Percentiles rank a stretch among this genome's conserved stretches.
These are phyloP conservation scores for Drosophila lacteicornis DNA, from an alignment of 1,140 invertebrate species.

Conservation along the genomic window DNA sequence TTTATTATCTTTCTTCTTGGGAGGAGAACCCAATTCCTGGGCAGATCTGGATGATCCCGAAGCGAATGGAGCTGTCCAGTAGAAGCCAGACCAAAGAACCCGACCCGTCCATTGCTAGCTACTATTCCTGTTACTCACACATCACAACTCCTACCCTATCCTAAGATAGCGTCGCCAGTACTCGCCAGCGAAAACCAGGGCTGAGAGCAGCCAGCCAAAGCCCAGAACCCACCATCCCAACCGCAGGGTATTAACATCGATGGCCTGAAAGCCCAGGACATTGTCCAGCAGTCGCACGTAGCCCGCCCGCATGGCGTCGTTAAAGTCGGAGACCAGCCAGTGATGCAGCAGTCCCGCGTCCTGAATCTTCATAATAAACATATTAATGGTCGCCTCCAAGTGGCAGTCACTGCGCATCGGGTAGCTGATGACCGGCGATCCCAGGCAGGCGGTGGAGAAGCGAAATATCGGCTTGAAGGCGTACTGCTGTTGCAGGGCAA, in stretches of 20 bases:
- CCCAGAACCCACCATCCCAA: conserved; percentile 58
- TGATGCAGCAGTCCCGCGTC: conserved; percentile 55
- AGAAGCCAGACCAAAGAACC: too few relatives aligned
- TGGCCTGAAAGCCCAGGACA: conserved; percentile 47
- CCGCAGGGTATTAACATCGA: conserved; percentile 59
- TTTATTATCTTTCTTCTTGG: background rate
- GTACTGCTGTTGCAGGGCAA: conserved; percentile 68
- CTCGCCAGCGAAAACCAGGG: conserved; percentile 9
- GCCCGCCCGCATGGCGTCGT: conserved; percentile 69
- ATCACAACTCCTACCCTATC: too few relatives aligned
- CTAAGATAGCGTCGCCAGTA: background rate
- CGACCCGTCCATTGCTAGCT: too few relatives aligned
- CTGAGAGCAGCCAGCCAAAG: conserved; percentile 30
- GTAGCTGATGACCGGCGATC: conserved; percentile 61
- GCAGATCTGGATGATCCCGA: too few relatives aligned
- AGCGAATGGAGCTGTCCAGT: too few relatives aligned
- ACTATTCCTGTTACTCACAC: too few relatives aligned
- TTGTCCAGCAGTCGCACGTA: conserved; percentile 68
- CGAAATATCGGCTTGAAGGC: conserved; percentile 69
- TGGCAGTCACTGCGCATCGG: conserved; percentile 75
- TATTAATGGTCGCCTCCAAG: conserved; percentile 50
- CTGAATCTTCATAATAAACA: conserved; percentile 69
- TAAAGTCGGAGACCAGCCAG: conserved; percentile 72
- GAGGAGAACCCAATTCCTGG: too few relatives aligned
- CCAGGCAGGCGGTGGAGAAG: conserved; percentile 67